Percentiles rank a stretch among this genome's conserved stretches.
Conservation (phyloP, 2,888 invertebrate species). For the Thecocarcelia acutangulata region DNA sequence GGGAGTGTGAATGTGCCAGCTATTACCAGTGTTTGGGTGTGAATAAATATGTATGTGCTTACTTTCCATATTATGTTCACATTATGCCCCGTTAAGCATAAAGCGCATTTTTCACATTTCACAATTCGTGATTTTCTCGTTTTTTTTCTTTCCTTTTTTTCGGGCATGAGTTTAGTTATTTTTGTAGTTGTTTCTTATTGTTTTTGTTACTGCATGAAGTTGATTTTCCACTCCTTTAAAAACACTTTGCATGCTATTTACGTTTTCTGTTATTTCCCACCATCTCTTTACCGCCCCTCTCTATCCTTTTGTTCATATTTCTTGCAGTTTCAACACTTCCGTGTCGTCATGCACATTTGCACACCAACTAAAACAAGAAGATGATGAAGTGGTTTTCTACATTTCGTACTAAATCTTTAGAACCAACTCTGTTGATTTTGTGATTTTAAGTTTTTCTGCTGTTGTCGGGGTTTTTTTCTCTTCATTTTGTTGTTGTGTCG, state of each 20-base stretch:
- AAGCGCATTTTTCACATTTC: slow-evolving; percentile 59
- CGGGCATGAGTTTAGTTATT: not conserved
- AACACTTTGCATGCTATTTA: slow-evolving; percentile 58
- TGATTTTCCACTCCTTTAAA: slow-evolving; percentile 56
- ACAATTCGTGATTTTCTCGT: slow-evolving; percentile 13
- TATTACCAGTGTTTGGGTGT: not conserved
- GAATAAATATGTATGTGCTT: not conserved
- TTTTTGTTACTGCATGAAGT: slow-evolving; percentile 14
- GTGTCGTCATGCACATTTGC: slow-evolving; percentile 33
- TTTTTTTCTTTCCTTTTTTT: too few relatives aligned
- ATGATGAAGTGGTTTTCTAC: slow-evolving; percentile 14
- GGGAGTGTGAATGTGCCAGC: not conserved
- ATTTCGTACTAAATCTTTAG: slow-evolving; percentile 30
- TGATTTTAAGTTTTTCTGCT: slow-evolving; percentile 28
- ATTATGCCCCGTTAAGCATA: slow-evolving; percentile 65
- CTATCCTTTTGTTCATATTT: slow-evolving; percentile 25
- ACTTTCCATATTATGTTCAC: slow-evolving; percentile 56
- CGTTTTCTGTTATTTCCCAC: slow-evolving; percentile 6
- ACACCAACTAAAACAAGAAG: slow-evolving; percentile 10
- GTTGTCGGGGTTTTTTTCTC: not conserved
- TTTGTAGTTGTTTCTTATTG: slow-evolving; percentile 16
- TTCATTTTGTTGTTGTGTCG: not conserved
- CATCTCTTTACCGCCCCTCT: too few relatives aligned
- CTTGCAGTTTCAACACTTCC: slow-evolving; percentile 35
- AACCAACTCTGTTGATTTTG: slow-evolving; percentile 40